Evolutionary conservation across 2,113 vertebrate species (phyloP), one percentile per base, ranked within the genome.

Genomic region (Ellobius talpinus): DNA sequence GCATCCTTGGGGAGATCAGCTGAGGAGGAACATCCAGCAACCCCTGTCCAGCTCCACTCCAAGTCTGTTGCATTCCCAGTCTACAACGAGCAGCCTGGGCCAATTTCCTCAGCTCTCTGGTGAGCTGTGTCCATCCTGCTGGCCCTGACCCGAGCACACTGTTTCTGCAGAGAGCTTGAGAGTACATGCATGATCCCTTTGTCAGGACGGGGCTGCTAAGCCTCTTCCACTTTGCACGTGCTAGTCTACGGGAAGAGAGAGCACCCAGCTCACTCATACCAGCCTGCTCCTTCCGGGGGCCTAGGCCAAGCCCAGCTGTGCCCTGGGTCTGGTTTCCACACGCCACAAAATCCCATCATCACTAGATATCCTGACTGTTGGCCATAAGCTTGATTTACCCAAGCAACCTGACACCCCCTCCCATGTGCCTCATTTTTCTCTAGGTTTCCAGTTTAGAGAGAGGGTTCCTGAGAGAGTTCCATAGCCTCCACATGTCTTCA

Each of bases 1-100:
- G 6, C 21, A 9, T 8, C 66, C 58, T 0, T 0, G 16, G 58
- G 77, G 73, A 89, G 63, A 55, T 29, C 23, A 0, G 1, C 39
- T 5, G 81, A 86, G 55, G 66, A 36, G 58, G 7, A 73, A 4
- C 21, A 9, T 8, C 66, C 58, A 33, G 29, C 39, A 39, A 42
- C 26, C 23, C 50, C 47, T 84, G 81, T 2, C 31, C 33, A 61
- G 0, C 0, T 33, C 85, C 63, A 61, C 88, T 77, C 52, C 52
- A n/a, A 17, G 31, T 36, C 52, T 33, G 50, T 4, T 78, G 21
- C 31, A 50, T 52, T 66, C 93, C 16, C 3, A 24, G 29, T 47
- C 87, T 21, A 0, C 31, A 29, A 61, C 39, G 24, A 93, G 47
- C 70, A 79, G 39, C n/a, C 13, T 21, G 63, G 58, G 85, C 74